Evolutionary conservation across 53 echinoderm and acorn worm species (phyloP).

Genomic region (Holothuria leucospilota): DNA sequence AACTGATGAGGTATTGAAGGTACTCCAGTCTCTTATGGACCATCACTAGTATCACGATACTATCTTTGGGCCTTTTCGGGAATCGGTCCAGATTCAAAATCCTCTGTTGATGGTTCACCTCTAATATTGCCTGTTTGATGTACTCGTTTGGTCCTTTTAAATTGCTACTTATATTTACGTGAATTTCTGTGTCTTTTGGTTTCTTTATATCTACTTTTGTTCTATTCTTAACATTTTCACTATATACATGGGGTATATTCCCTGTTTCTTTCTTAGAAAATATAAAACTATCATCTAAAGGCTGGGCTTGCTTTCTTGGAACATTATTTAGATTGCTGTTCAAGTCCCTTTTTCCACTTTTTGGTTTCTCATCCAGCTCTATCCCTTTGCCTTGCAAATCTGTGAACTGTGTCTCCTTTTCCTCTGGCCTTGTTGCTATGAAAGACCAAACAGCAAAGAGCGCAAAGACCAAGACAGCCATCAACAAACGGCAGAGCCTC

Average conservation of each 20-base stretch:
- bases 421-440: background rate
- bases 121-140: conserved; percentile 82
- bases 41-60: conserved; percentile 89
- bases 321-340: conserved; percentile 22
- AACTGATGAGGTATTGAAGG: conserved; percentile 86
- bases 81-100: conserved; percentile 72
- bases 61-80: conserved; percentile 58
- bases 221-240: background rate
- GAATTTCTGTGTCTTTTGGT: conserved; percentile 1
- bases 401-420: background rate
- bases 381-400: background rate
- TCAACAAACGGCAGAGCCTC: conserved; percentile 16
- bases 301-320: background rate
- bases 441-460: conserved; percentile 35
- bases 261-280: background rate
- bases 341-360: conserved; percentile 43
- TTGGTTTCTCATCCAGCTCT: background rate
- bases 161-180: conserved; percentile 19
- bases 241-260: conserved; percentile 33
- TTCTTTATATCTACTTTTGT: background rate
- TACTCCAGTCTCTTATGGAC: conserved; percentile 97
- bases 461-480: background rate
- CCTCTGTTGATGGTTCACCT: conserved; percentile 81
- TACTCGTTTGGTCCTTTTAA: conserved; percentile 47
- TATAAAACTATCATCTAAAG: conserved; percentile 6